Percentiles rank a stretch among this genome's conserved stretches.
phyloP scores from a whole-genome alignment of 2,797 vertebrate species.

The Buceros bicornis region DNA sequence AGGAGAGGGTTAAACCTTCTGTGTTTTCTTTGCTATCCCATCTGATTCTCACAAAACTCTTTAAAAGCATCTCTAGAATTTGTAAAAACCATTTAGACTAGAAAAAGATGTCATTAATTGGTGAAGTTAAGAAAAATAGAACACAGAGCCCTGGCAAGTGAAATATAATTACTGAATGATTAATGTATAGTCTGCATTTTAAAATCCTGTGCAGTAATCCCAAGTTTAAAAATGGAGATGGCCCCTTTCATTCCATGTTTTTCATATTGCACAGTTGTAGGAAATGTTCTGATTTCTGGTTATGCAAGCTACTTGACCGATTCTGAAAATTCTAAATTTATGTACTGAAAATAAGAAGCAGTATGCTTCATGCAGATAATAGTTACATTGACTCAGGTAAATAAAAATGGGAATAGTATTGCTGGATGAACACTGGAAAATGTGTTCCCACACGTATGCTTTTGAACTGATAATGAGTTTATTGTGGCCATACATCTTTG shows the following conservation, averaged over 20 bases:
- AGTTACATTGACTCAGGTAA: not conserved
- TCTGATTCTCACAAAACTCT: not conserved
- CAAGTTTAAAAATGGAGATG: not conserved
- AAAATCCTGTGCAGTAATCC: not conserved
- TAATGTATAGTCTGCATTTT: not conserved
- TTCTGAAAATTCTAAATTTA: not conserved
- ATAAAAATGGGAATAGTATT: not conserved
- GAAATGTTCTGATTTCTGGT: not conserved
- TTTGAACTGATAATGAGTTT: not conserved
- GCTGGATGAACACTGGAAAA: not conserved
- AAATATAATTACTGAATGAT: not conserved
- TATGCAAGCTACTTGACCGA: not conserved
- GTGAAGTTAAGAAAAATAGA: not conserved
- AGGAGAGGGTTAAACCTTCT: not conserved
- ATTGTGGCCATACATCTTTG: not conserved
- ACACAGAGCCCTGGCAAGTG: not conserved
- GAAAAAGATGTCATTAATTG: not conserved
- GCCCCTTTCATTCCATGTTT: not conserved
- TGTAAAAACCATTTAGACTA: not conserved
- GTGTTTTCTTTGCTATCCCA: not conserved
- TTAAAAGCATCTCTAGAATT: not conserved
- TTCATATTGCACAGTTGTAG: not conserved
- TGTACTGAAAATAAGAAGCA: not conserved
- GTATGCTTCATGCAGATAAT: not conserved
- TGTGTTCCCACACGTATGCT: fast-evolving